Evolutionary conservation across 2,888 invertebrate species (phyloP).

Genomic region (Xanthia togata): DNA sequence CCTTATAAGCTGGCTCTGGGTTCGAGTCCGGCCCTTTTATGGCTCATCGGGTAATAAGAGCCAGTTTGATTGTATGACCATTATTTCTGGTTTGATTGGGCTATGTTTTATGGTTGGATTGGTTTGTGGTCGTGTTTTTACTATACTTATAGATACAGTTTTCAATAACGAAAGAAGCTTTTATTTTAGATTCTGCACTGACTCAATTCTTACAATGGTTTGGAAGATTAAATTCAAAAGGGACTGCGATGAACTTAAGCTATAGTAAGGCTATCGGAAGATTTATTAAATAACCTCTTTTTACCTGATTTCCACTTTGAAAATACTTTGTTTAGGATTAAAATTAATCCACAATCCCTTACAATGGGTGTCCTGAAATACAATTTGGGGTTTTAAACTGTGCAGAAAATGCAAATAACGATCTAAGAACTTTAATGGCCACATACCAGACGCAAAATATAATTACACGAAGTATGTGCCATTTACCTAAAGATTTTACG

Average conservation of each 20-base stretch:
- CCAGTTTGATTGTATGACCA: conserved; percentile 42
- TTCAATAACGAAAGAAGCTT: background rate
- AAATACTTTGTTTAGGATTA: background rate
- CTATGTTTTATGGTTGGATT: conserved; percentile 38
- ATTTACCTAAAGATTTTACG: background rate
- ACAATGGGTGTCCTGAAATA: background rate
- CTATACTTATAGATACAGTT: background rate
- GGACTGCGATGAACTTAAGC: background rate
- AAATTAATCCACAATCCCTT: too few relatives aligned
- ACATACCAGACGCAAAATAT: background rate
- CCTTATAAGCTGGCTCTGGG: conserved; percentile 59
- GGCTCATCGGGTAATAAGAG: conserved; percentile 46
- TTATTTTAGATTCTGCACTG: background rate
- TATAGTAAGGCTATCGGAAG: background rate
- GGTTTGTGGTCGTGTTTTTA: conserved; percentile 7
- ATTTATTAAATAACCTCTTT: background rate
- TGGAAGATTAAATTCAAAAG: background rate
- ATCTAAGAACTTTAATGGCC: background rate
- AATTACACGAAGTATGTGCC: background rate
- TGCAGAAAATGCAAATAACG: background rate
- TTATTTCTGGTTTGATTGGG: conserved; percentile 45
- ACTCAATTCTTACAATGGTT: background rate
- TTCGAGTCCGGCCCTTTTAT: conserved; percentile 58
- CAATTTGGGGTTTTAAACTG: background rate
- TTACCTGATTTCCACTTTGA: background rate